These are phyloP conservation scores for Incurvaria masculella DNA, from an alignment of 2,888 invertebrate species.

Conservation along the genomic window DNA sequence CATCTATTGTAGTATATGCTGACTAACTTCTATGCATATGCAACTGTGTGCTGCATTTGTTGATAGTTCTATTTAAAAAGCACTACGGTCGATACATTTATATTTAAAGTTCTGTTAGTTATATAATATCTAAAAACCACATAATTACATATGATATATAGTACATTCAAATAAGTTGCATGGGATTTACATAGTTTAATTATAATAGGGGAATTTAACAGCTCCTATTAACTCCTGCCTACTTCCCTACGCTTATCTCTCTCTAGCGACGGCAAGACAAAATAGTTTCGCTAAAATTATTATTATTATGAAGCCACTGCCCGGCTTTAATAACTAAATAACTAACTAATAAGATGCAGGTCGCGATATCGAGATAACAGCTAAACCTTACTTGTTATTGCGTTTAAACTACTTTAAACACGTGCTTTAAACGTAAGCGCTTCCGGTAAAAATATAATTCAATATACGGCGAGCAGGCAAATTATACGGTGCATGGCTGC, in stretches of 20 bases:
- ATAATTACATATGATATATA: too few relatives aligned
- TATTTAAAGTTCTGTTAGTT: too few relatives aligned
- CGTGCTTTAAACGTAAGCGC: background rate
- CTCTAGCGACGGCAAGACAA: background rate
- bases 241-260: background rate
- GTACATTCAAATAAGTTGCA: too few relatives aligned
- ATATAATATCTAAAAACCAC: too few relatives aligned
- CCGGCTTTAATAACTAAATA: background rate
- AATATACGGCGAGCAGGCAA: background rate
- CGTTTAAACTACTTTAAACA: background rate
- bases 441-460: background rate
- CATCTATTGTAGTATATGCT: too few relatives aligned
- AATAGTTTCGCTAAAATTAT: slow-evolving; percentile 9
- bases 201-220: background rate
- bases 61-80: too few relatives aligned
- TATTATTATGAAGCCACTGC: slow-evolving; percentile 2
- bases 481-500: background rate
- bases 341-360: background rate
- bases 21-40: too few relatives aligned
- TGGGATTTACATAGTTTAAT: too few relatives aligned
- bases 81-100: too few relatives aligned
- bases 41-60: too few relatives aligned
- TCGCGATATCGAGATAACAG: background rate
- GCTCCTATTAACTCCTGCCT: background rate
- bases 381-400: background rate